A percentile compares a stretch with the other conserved stretches of the same genome.
phyloP scores from a whole-genome alignment of 1,140 invertebrate genomes.

The Cyrtorhinus lividipennis region DNA sequence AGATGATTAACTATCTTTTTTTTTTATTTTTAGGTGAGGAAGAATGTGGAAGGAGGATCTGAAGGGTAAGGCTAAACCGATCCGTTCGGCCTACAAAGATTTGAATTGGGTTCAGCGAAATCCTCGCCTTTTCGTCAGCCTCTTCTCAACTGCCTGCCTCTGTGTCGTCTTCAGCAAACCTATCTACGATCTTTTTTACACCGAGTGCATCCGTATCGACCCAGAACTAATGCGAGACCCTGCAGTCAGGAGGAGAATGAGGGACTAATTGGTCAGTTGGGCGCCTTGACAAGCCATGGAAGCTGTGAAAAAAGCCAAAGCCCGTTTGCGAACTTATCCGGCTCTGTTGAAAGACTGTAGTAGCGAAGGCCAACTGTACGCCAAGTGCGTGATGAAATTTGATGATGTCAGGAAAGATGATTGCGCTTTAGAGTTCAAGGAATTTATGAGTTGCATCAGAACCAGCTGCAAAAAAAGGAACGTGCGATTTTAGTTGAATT shows the following conservation, averaged over 20 bases:
- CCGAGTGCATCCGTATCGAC: constrained; percentile 25
- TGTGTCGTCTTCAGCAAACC: constrained; percentile 48
- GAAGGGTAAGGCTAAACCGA: background rate
- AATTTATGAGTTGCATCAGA: constrained; percentile 53
- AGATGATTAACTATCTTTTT: background rate
- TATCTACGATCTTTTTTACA: constrained; percentile 44
- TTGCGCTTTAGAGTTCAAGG: constrained; percentile 56
- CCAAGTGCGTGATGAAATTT: constrained; percentile 53
- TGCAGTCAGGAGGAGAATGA: constrained; percentile 5
- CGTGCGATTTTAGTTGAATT: constrained; percentile 32
- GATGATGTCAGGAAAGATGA: constrained; percentile 51
- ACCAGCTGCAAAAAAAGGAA: constrained; percentile 43
- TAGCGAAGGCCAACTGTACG: constrained; percentile 50
- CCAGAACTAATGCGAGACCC: constrained; percentile 4
- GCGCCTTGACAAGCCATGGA: constrained; percentile 43
- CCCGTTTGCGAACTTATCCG: constrained; percentile 56
- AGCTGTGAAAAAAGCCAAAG: constrained; percentile 54
- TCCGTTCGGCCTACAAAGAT: constrained; percentile 17
- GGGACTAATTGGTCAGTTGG: too few species aligned
- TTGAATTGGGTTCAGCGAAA: constrained; percentile 30
- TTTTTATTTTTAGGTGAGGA: constrained; percentile 7
- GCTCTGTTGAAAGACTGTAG: constrained; percentile 51
- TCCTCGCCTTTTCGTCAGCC: constrained; percentile 36
- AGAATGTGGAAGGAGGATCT: constrained; percentile 15
- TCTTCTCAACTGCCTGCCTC: constrained; percentile 33